Conservation (phyloP, 2,888 invertebrate genomes). For the Megalurothrips usitatus region DNA sequence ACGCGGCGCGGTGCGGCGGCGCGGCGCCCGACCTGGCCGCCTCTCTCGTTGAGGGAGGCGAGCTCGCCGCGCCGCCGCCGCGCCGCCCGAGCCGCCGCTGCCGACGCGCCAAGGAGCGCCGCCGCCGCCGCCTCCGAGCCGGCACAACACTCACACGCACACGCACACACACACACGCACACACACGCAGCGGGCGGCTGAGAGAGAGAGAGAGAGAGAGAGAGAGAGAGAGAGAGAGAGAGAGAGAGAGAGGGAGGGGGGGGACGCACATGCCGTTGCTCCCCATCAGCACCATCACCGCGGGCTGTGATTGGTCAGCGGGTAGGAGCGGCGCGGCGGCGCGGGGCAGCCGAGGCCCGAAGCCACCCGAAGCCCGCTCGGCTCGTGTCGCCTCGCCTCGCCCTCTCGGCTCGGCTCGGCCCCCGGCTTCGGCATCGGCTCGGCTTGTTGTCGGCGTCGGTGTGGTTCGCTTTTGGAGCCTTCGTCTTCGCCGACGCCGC, state of each 20-base stretch:
- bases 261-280: constrained; percentile 30
- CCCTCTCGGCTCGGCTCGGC: too few relatives aligned
- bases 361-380: constrained; percentile 32
- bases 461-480: too few relatives aligned
- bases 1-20: too few relatives aligned
- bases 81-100: not conserved
- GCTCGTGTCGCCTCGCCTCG: too few relatives aligned
- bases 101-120: not conserved
- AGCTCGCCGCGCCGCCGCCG: constrained; percentile 29
- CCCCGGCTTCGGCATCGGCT: too few relatives aligned
- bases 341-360: constrained; percentile 4
- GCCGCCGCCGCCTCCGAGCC: not conserved
- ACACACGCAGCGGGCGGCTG: too few relatives aligned
- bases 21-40: not conserved
- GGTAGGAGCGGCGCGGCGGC: constrained; percentile 28
- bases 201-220: too few relatives aligned
- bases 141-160: not conserved
- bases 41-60: constrained; percentile 27
- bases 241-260: not conserved
- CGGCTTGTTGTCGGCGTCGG: too few relatives aligned
- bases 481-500: too few relatives aligned
- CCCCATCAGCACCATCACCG: constrained; percentile 38
- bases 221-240: too few relatives aligned
- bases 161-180: too few relatives aligned
- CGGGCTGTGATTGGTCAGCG: constrained; percentile 40